phyloP scores from a whole-genome alignment of 2,797 vertebrate species.

The Gorsachius magnificus region DNA sequence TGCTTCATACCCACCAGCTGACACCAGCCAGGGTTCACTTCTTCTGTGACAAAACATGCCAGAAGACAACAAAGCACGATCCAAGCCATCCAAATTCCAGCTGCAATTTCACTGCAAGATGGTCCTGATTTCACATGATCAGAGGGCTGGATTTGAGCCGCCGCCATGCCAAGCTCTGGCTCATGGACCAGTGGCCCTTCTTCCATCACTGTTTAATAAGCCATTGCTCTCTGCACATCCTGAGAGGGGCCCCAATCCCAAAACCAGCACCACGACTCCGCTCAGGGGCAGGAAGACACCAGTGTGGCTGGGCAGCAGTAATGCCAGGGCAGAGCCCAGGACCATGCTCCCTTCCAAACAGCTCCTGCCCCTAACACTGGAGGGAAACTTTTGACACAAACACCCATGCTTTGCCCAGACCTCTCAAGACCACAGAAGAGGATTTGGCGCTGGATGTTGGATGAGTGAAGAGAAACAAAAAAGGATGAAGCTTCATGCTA shows the following conservation, averaged over 20 bases:
- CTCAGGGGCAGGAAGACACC: background rate
- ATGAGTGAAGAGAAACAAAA: background rate
- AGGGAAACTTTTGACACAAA: background rate
- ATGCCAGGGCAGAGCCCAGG: background rate
- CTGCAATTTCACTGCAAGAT: background rate
- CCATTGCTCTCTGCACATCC: background rate
- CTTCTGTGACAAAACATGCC: background rate
- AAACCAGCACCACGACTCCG: background rate
- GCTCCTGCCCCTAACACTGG: background rate
- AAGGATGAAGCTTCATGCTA: background rate
- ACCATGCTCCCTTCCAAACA: accelerated
- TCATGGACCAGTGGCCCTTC: background rate
- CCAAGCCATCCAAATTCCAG: background rate
- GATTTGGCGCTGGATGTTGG: background rate
- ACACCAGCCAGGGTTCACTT: background rate
- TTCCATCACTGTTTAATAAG: background rate
- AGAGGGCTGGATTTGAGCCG: background rate
- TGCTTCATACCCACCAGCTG: background rate
- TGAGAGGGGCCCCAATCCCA: background rate
- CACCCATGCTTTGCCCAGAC: background rate
- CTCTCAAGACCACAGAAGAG: background rate
- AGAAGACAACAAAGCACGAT: background rate
- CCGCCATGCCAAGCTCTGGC: accelerated
- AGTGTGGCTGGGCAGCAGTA: accelerated
- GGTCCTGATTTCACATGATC: background rate